Evolutionary conservation across 2,888 invertebrate genomes (phyloP), one percentile per base, ranked within the genome.

Genomic region (Sylvicola cinctus): DNA sequence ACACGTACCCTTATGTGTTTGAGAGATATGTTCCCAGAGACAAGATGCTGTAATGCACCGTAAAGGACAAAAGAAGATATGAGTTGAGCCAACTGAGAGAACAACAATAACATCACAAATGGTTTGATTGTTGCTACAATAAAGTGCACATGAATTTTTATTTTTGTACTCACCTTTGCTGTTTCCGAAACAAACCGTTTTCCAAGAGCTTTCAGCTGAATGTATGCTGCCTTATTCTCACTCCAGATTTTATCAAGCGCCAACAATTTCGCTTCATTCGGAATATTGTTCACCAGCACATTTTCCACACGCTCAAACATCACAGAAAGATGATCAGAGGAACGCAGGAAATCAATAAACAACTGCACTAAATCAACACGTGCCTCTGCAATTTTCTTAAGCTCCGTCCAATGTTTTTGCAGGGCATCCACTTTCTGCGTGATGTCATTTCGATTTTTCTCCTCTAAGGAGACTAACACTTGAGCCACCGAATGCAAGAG

Each of bases 341-440:
- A 67, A 46, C 69, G 66, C 44, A 77, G 75, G 56, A 81, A 80
- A 42, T 74, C 69, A 29, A 75, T 69, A 46, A 78, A 77, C 40
- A 71, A 53, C 29, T 66, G 65, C 12, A 72, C 67, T 13, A 79
- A 57, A 40, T 72, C 68, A 38, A 80, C 65, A 36, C 83, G 66
- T 37, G 61, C 62, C 38, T 72, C 62, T 5, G 76, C 53, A 16
- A 67, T 50, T 40, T 65, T 65, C 44, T 70, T 68, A 5, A 73
- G 55, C 39, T 67, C 64, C 17, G 65, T 58, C 74, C 74, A 76
- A 32, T 69, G 63, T 26, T 68, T 64, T 37, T 68, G 66, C 23
- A 76, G 50, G 1, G 66, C 61, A 40, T 70, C 68, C 4, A 73
- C 68, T 50, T 74, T 73, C 2, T 61, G 55, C 43, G 69, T 66